These are phyloP conservation scores for Sialis fuliginosa DNA, from an alignment of 2,888 invertebrate species.

Conservation along the genomic window DNA sequence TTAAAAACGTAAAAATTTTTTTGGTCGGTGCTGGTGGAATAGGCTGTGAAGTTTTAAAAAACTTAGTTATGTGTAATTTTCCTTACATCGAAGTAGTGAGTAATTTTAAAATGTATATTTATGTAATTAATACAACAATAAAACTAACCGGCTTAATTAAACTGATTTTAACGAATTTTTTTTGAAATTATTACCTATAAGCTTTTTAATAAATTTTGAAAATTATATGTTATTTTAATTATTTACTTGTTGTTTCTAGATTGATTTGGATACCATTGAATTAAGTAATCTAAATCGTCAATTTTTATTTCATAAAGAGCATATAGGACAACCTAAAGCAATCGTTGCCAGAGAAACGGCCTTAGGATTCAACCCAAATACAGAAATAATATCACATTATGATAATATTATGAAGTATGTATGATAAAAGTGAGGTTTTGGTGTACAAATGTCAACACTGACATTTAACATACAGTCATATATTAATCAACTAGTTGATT, in stretches of 20 bases:
- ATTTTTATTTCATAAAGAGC: slow-evolving; percentile 95
- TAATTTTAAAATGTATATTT: neutral
- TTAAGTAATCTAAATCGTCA: slow-evolving; percentile 97
- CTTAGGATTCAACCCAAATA: slow-evolving; percentile 71
- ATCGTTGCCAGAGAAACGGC: slow-evolving; percentile 82
- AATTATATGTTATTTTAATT: neutral
- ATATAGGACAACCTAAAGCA: slow-evolving; percentile 96
- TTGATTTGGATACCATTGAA: slow-evolving; percentile 98
- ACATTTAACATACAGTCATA: too few relatives aligned
- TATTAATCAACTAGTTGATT: too few relatives aligned
- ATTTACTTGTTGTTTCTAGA: slow-evolving; percentile 41
- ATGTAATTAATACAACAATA: neutral
- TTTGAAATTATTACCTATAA: neutral
- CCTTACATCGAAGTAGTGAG: slow-evolving; percentile 84
- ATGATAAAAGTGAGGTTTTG: neutral
- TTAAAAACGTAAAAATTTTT: slow-evolving; percentile 37
- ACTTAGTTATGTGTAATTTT: slow-evolving; percentile 89
- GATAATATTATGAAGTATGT: slow-evolving; percentile 82
- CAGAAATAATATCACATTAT: slow-evolving; percentile 77
- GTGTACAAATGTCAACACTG: too few relatives aligned
- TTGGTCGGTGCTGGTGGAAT: slow-evolving; percentile 97
- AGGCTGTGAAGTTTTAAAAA: slow-evolving; percentile 96
- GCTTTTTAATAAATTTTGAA: neutral
- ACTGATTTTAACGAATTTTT: too few relatives aligned
- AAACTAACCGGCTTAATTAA: neutral